Evolutionary conservation across 2,888 invertebrate genomes (phyloP).

Genomic region (Clitarchus hookeri): DNA sequence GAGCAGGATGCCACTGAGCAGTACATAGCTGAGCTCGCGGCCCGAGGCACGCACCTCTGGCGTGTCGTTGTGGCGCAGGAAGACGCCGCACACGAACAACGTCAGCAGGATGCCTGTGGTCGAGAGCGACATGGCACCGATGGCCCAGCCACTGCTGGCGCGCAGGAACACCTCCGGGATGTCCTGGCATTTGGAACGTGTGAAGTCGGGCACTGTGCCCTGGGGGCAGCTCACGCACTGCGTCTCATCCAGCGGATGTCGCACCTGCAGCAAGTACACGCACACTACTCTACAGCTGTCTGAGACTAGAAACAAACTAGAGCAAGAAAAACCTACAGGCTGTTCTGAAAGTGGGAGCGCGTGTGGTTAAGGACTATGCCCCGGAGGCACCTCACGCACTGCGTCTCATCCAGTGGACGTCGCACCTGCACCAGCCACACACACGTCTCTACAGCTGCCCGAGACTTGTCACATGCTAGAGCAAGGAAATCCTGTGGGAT

Average conservation of each 20-base stretch:
- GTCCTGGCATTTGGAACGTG: slow-evolving; percentile 72
- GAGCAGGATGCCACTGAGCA: too few relatives aligned
- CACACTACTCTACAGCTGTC: too few relatives aligned
- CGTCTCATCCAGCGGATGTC: slow-evolving; percentile 62
- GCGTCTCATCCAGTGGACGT: slow-evolving; percentile 59
- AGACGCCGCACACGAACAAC: too few relatives aligned
- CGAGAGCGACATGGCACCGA: slow-evolving; percentile 69
- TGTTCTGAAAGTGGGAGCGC: slow-evolving; percentile 73
- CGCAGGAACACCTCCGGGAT: slow-evolving; percentile 70
- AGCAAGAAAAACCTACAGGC: slow-evolving; percentile 72
- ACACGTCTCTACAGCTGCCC: too few relatives aligned
- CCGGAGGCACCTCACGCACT: slow-evolving; percentile 66
- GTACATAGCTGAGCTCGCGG: too few relatives aligned
- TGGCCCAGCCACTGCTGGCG: slow-evolving; percentile 53
- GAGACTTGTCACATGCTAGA: too few relatives aligned
- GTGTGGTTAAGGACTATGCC: slow-evolving; percentile 82
- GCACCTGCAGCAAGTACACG: slow-evolving; percentile 64
- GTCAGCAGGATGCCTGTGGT: too few relatives aligned
- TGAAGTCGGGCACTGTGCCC: slow-evolving; percentile 80
- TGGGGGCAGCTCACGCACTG: slow-evolving; percentile 65
- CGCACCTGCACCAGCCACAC: slow-evolving; percentile 65
- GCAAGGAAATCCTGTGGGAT: slow-evolving; percentile 72
- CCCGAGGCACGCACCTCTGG: slow-evolving; percentile 96
- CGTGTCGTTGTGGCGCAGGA: slow-evolving; percentile 75
- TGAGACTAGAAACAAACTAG: too few relatives aligned